Percentiles rank a stretch among this genome's conserved stretches.
These are phyloP conservation scores for Panzeria rudis DNA, from an alignment of 2,888 invertebrate species.

Conservation along the genomic window DNA sequence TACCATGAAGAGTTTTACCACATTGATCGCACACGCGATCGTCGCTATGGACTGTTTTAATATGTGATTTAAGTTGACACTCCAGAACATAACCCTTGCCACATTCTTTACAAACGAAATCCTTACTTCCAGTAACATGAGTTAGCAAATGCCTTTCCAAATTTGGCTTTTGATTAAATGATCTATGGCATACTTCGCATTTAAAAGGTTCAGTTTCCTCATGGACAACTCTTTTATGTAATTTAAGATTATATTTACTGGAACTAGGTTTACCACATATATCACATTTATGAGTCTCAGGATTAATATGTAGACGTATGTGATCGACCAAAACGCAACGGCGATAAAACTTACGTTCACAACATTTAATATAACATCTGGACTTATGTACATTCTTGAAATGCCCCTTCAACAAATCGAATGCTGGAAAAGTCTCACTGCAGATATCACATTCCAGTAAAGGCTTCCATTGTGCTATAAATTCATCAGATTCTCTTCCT, in stretches of 20 bases:
- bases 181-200: constrained; percentile 73
- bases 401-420: constrained; percentile 71
- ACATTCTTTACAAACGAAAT: constrained; percentile 75
- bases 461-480: constrained; percentile 73
- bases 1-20: constrained; percentile 70
- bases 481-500: constrained; percentile 67
- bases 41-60: constrained; percentile 68
- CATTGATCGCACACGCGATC: constrained; percentile 71
- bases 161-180: constrained; percentile 67
- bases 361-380: constrained; percentile 73
- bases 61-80: constrained; percentile 69
- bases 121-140: constrained; percentile 69
- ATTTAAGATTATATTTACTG: constrained; percentile 68
- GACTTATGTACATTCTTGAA: constrained; percentile 70
- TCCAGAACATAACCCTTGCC: constrained; percentile 72
- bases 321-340: constrained; percentile 75
- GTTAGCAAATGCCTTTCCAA: constrained; percentile 73
- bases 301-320: constrained; percentile 74
- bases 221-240: constrained; percentile 72
- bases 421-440: constrained; percentile 55
- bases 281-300: constrained; percentile 74
- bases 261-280: constrained; percentile 73
- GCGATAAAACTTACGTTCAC: constrained; percentile 72
- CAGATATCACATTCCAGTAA: constrained; percentile 74
- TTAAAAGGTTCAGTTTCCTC: constrained; percentile 63